phyloP scores from a whole-genome alignment of 2,797 vertebrate species.

The Geotria australis region DNA sequence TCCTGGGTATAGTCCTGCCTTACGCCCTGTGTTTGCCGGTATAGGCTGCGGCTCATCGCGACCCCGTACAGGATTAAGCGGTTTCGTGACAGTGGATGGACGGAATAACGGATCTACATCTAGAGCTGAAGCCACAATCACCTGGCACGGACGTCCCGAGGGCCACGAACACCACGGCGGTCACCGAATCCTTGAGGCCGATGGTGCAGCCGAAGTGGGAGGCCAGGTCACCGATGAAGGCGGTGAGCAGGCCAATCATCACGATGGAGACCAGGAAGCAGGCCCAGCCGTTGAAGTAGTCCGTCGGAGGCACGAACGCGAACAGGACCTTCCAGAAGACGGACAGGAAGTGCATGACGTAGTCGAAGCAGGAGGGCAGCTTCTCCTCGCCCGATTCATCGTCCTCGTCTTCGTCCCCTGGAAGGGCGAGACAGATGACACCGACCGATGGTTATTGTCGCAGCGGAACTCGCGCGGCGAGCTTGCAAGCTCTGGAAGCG shows the following conservation, averaged over 20 bases:
- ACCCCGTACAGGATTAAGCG: too few relatives aligned
- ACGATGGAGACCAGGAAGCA: slow-evolving; percentile 50
- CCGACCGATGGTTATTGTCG: too few relatives aligned
- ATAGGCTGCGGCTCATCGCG: too few relatives aligned
- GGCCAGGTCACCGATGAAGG: slow-evolving; percentile 59
- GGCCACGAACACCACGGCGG: slow-evolving; percentile 69
- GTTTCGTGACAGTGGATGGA: too few relatives aligned
- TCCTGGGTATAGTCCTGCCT: too few relatives aligned
- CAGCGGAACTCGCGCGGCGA: too few relatives aligned
- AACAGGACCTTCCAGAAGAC: slow-evolving; percentile 79
- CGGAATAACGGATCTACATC: too few relatives aligned
- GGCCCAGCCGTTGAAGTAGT: slow-evolving; percentile 68
- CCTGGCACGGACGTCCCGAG: slow-evolving; percentile 66
- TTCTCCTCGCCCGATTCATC: slow-evolving; percentile 31
- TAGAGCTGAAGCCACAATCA: too few relatives aligned
- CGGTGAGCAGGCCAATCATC: slow-evolving; percentile 24
- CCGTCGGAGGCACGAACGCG: slow-evolving; percentile 47
- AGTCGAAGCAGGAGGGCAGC: slow-evolving; percentile 44
- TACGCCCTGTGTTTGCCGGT: too few relatives aligned
- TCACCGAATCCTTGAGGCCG: slow-evolving; percentile 51
- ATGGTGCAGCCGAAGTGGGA: slow-evolving; percentile 79
- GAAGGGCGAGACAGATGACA: neutral
- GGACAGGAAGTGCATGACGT: slow-evolving; percentile 56
- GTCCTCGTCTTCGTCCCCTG: slow-evolving; percentile 36
- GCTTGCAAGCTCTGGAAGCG: too few relatives aligned